phyloP scores from a whole-genome alignment of 2,888 invertebrate species.

The Hypercompe scribonia region DNA sequence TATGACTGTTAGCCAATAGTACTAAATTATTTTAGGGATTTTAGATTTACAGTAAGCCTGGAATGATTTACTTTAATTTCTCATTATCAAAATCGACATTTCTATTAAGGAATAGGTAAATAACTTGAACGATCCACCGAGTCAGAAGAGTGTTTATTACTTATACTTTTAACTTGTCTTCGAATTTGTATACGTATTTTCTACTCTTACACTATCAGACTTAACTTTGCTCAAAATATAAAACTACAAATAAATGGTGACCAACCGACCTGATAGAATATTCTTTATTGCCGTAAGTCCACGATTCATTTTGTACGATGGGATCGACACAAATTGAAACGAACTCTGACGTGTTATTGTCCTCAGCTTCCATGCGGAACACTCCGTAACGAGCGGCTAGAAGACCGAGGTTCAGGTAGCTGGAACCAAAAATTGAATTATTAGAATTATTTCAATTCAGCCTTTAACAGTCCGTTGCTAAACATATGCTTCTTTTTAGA shows the following conservation, averaged over 20 bases:
- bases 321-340: constrained; percentile 93
- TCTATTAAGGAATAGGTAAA: neutral
- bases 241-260: neutral
- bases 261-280: constrained; percentile 89
- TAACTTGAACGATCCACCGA: neutral
- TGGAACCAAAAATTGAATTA: constrained; percentile 73
- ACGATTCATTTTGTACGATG: constrained; percentile 89
- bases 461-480: too few relatives aligned
- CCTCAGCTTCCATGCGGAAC: constrained; percentile 83
- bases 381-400: constrained; percentile 96
- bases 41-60: too few relatives aligned
- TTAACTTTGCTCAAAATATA: neutral
- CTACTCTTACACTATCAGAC: neutral
- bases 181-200: neutral
- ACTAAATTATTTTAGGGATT: too few relatives aligned
- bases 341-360: constrained; percentile 76
- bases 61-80: neutral
- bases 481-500: too few relatives aligned
- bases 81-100: neutral
- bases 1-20: neutral
- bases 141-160: neutral
- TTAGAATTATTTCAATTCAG: too few relatives aligned
- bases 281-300: constrained; percentile 91
- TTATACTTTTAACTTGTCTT: neutral
- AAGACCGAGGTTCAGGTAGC: constrained; percentile 96